Percentiles rank a stretch among this genome's conserved stretches.
Conservation (phyloP, 1,140 invertebrate genomes). For the Diorhabda elongata region DNA sequence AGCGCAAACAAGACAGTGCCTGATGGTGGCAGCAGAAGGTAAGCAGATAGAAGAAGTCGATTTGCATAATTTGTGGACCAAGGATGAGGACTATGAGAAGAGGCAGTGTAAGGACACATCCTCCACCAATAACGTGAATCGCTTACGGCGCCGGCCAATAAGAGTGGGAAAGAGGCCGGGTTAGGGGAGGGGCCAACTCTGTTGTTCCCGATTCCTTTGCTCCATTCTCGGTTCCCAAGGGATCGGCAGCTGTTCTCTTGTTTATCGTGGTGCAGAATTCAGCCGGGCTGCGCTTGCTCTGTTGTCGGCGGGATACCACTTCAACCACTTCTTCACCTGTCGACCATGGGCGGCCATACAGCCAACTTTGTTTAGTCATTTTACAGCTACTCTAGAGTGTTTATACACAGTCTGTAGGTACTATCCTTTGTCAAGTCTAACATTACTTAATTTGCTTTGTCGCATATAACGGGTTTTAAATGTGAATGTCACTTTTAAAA, state of each 20-base stretch:
- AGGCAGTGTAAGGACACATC: conserved; percentile 9
- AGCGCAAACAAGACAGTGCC: conserved; percentile 20
- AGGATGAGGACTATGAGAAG: conserved; percentile 18
- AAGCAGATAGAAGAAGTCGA: conserved; percentile 18
- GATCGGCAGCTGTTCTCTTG: conserved; percentile 23
- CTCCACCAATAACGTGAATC: conserved; percentile 8
- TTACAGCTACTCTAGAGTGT: conserved; percentile 3
- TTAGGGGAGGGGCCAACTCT: conserved; percentile 1
- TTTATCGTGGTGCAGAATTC: conserved; percentile 13
- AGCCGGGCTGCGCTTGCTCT: conserved; percentile 11
- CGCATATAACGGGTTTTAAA: neutral
- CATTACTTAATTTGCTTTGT: neutral
- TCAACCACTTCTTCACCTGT: conserved; percentile 10
- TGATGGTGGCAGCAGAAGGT: conserved; percentile 16
- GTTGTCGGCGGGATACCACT: conserved; percentile 12
- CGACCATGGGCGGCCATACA: conserved; percentile 16
- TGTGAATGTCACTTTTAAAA: neutral
- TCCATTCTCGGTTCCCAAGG: conserved; percentile 11
- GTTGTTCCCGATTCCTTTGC: conserved; percentile 8
- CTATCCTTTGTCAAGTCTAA: neutral
- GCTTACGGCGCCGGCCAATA: conserved; percentile 11
- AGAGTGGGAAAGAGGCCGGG: neutral
- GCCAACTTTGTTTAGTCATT: conserved; percentile 12
- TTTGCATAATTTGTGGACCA: conserved; percentile 24
- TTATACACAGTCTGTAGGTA: neutral